Percentiles rank a stretch among this genome's conserved stretches.
phyloP scores from a whole-genome alignment of 2,888 invertebrate species.

The Chymomyza caudatula region DNA sequence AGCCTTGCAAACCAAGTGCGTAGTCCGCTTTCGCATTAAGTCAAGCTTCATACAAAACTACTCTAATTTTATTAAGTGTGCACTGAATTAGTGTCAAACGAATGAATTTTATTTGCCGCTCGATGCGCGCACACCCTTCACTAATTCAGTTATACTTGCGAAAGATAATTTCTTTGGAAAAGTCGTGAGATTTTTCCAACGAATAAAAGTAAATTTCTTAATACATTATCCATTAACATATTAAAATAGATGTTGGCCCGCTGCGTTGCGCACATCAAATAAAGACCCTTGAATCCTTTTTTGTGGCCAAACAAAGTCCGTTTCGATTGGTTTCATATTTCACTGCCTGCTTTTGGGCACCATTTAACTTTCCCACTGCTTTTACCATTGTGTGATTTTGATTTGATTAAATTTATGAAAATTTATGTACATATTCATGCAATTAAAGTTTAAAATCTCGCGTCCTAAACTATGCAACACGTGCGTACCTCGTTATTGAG shows the following conservation, averaged over 20 bases:
- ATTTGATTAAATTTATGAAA: neutral
- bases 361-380: neutral
- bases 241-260: neutral
- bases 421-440: neutral
- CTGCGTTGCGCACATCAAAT: neutral
- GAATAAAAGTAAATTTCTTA: neutral
- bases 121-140: neutral
- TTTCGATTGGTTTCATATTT: neutral
- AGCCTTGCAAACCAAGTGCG: neutral
- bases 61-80: constrained; percentile 28
- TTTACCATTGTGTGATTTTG: neutral
- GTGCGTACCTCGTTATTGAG: neutral
- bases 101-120: constrained; percentile 10
- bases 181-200: neutral
- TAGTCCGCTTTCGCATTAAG: neutral
- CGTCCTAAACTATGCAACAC: neutral
- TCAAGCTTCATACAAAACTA: neutral
- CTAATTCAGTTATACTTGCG: neutral
- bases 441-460: neutral
- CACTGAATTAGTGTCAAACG: constrained; percentile 35
- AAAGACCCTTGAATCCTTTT: neutral
- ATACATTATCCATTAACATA: neutral
- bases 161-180: neutral
- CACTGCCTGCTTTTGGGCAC: neutral
- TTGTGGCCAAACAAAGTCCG: neutral